Base-by-base conservation (phyloP, 64 coral and sea anemone genomes). In the Stylophora pistillata region DNA sequence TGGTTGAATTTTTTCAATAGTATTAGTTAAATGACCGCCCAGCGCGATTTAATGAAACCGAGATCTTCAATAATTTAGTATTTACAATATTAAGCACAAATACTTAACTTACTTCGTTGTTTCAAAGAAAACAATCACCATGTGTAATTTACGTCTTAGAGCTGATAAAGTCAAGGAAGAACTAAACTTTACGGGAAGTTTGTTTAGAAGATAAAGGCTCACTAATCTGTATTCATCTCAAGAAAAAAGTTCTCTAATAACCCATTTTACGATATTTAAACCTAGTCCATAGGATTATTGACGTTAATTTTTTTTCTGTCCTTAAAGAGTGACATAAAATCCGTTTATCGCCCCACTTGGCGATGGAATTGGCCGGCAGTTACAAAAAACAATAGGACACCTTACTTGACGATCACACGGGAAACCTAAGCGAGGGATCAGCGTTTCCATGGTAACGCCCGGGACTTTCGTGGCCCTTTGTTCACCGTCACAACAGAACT, bases 391-490 rank as follows among this genome's bases (percentile, higher is more conserved):
- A 68, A 10, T 68, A 5, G 1, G 64, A 68, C n/a, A 12, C 23
- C 23, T 76, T 5, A 18, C 37, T 52, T 52, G 30, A 69, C 73
- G 62, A 53, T 37, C 60, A 84, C 77, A 57, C 15, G 31, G 56
- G 20, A 28, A 58, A 10, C 13, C 15, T 29, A 18, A 68, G 68
- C 4, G 37, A 69, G 9, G 20, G 60, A 84, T 84, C 80, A 53
- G 62, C 28, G 86, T 95, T 95, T 74, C 86, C 79, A 95, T 81
- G 72, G 87, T 23, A 86, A 92, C 94, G 62, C 13, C 79, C 53
- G 53, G 57, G 86, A 74, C 65, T 63, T 47, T 69, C 69, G 10
- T 11, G 53, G 62, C 13, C 79, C 80, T 84, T 84, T 84, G 80
- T 84, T 68, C 80, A 33, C 80, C 80, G 80, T 84, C 80, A 84